Conservation (phyloP, 2,797 vertebrate species). For the Galagoides demidoff region DNA sequence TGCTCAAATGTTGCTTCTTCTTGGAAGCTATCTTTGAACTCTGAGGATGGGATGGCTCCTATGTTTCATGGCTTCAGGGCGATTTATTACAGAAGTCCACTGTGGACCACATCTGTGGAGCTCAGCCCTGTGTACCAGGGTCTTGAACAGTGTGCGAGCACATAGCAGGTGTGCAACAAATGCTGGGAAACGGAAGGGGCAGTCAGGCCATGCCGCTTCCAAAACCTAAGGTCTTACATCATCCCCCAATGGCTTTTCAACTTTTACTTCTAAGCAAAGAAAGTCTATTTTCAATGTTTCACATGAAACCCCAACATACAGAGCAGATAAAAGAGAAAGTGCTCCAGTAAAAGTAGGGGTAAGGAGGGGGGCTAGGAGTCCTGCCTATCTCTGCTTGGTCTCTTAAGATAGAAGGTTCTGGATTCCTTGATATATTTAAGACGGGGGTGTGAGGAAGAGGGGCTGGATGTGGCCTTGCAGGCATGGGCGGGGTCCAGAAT, state of each 20-base stretch:
- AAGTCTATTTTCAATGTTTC: conserved; percentile 37
- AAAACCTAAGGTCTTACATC: not conserved
- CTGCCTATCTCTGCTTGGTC: not conserved
- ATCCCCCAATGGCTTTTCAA: not conserved
- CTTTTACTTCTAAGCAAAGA: conserved; percentile 55
- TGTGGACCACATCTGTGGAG: not conserved
- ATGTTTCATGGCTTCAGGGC: not conserved
- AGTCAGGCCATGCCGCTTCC: not conserved
- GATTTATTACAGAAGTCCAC: not conserved
- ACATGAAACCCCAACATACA: not conserved
- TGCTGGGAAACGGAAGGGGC: not conserved
- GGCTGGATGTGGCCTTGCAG: not conserved
- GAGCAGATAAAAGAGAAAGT: conserved; percentile 29
- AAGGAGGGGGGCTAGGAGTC: not conserved
- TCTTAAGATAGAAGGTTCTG: not conserved
- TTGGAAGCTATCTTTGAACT: not conserved
- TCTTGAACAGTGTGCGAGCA: not conserved
- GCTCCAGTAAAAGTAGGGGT: not conserved
- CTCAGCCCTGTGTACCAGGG: not conserved
- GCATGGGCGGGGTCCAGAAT: conserved; percentile 11
- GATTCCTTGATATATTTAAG: not conserved
- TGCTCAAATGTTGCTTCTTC: not conserved
- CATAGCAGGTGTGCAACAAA: not conserved
- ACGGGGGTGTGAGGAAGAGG: not conserved
- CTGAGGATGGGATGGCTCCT: not conserved